phyloP scores from a whole-genome alignment of 2,113 vertebrate species.

The Tupaia chinensis region DNA sequence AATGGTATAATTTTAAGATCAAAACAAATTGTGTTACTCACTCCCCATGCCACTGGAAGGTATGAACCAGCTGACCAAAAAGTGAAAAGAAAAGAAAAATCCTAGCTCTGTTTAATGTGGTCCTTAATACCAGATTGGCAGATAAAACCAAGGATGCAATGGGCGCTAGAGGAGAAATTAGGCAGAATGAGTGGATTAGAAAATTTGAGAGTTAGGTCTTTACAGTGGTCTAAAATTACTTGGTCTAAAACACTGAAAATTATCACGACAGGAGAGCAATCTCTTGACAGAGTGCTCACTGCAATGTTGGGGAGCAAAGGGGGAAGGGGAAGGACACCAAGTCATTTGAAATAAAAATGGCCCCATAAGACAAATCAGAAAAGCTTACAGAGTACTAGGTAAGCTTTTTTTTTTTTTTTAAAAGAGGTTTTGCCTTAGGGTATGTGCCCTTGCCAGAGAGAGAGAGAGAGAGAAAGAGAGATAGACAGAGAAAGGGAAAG shows the following conservation, averaged over 20 bases:
- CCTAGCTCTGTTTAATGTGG: not conserved
- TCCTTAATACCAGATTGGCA: not conserved
- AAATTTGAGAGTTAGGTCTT: conserved; percentile 43
- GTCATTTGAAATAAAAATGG: not conserved
- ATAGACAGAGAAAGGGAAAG: too few relatives aligned
- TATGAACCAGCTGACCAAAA: not conserved
- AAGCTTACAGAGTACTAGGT: not conserved
- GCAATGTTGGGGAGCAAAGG: rapidly evolving
- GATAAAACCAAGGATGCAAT: conserved; percentile 11
- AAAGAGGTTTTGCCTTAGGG: too few relatives aligned
- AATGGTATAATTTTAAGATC: conserved; percentile 49
- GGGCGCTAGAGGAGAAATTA: not conserved
- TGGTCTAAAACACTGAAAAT: not conserved
- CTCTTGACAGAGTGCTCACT: not conserved
- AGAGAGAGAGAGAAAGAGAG: too few relatives aligned
- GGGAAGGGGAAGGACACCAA: not conserved
- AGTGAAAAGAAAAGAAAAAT: not conserved
- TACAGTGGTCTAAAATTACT: not conserved
- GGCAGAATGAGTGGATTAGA: not conserved
- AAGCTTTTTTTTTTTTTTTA: not conserved
- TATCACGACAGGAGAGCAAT: not conserved
- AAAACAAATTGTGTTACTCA: not conserved
- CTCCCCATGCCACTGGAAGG: not conserved
- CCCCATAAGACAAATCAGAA: not conserved
- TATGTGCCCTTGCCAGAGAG: too few relatives aligned